These are phyloP conservation scores for Brachyopa scutellaris DNA, from an alignment of 2,888 invertebrate genomes.

Conservation along the genomic window DNA sequence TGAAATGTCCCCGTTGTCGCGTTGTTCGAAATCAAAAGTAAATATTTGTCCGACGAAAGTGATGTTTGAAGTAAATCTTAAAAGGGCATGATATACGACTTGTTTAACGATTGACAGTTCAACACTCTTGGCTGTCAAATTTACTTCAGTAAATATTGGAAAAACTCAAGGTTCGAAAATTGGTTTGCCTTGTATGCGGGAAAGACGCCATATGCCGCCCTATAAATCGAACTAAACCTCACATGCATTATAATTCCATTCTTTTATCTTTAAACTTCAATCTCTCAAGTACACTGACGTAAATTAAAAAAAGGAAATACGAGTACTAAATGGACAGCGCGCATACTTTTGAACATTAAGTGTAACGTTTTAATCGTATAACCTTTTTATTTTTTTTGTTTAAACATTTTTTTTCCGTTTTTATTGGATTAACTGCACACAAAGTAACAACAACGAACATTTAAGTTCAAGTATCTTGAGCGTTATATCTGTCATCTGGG, in stretches of 20 bases:
- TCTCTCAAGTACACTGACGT: conserved; percentile 60
- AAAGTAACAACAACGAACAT: too few species aligned
- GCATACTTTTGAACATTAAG: conserved; percentile 60
- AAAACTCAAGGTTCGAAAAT: conserved; percentile 48
- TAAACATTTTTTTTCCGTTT: too few species aligned
- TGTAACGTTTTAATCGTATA: conserved; percentile 35
- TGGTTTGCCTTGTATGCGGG: conserved; percentile 36
- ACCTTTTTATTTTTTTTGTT: conserved; percentile 15
- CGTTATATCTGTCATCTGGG: conserved; percentile 68
- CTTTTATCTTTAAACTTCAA: conserved; percentile 54
- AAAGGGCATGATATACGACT: conserved; percentile 63
- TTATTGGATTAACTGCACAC: conserved; percentile 13
- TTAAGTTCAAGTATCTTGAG: conserved; percentile 30
- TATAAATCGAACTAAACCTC: not conserved
- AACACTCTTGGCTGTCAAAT: conserved; percentile 80
- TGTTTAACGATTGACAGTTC: conserved; percentile 79
- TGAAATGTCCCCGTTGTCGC: conserved; percentile 7
- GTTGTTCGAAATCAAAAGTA: conserved; percentile 54
- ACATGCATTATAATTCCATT: conserved; percentile 17
- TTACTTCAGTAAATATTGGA: conserved; percentile 71
- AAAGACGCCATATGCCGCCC: conserved; percentile 50
- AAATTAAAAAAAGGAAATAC: conserved; percentile 58
- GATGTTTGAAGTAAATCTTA: conserved; percentile 67
- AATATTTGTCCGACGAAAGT: conserved; percentile 63
- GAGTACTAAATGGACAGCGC: conserved; percentile 54